These are phyloP conservation scores for Ophioderma brevispina DNA, from an alignment of 35 echinoderm and acorn worm species.

Conservation along the genomic window DNA sequence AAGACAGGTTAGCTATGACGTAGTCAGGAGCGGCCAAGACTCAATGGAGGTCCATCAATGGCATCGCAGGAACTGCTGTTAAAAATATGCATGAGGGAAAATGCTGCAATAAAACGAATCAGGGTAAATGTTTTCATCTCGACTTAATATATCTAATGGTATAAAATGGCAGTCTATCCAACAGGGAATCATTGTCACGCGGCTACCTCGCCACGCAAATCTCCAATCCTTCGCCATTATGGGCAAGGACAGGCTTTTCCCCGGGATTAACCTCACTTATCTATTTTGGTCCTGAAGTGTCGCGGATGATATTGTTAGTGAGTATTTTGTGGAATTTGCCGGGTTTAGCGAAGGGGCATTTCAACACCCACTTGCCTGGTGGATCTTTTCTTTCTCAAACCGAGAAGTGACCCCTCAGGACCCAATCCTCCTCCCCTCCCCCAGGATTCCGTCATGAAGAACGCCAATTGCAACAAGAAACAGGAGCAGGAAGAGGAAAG, in stretches of 20 bases:
- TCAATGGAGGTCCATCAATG: not conserved
- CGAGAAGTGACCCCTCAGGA: not conserved
- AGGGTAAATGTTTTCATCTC: not conserved
- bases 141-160: not conserved
- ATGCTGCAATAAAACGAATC: slow-evolving; percentile 1
- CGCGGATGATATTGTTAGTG: slow-evolving; percentile 12
- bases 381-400: not conserved
- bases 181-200: not conserved
- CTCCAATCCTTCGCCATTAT: not conserved
- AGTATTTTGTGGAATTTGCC: slow-evolving; percentile 30
- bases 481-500: not conserved
- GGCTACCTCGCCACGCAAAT: slow-evolving; percentile 15
- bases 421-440: not conserved
- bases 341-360: slow-evolving; percentile 10
- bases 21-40: not conserved
- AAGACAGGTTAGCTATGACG: not conserved
- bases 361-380: slow-evolving; percentile 12
- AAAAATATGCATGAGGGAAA: not conserved
- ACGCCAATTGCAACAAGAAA: not conserved
- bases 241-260: not conserved
- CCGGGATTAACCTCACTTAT: slow-evolving; percentile 9
- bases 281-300: slow-evolving; percentile 26
- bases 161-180: not conserved
- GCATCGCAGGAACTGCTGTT: not conserved
- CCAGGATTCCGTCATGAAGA: not conserved